phyloP scores from a whole-genome alignment of 2,888 invertebrate genomes.

The Sinohyriopsis cumingii region DNA sequence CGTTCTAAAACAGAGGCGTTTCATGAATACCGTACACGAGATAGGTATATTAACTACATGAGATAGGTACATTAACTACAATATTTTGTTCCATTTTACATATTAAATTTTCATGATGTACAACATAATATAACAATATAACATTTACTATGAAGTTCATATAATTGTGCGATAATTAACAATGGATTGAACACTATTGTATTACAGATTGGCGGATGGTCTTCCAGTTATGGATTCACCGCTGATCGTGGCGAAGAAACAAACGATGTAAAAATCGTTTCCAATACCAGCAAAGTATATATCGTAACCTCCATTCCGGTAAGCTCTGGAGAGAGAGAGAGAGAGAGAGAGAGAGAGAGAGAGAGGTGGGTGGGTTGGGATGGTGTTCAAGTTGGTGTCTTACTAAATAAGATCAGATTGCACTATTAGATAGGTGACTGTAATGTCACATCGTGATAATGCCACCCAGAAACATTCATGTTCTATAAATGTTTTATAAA shows the following conservation, averaged over 20 bases:
- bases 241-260: slow-evolving; percentile 19
- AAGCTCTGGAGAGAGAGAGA: slow-evolving; percentile 15
- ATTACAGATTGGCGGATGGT: slow-evolving; percentile 50
- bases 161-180: neutral
- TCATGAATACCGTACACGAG: too few relatives aligned
- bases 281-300: slow-evolving; percentile 24
- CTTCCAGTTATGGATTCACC: slow-evolving; percentile 22
- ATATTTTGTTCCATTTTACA: too few relatives aligned
- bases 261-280: slow-evolving; percentile 1
- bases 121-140: neutral
- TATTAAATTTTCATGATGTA: neutral
- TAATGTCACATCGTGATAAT: too few relatives aligned
- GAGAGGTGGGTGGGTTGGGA: too few relatives aligned
- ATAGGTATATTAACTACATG: too few relatives aligned
- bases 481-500: too few relatives aligned
- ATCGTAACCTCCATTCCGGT: slow-evolving; percentile 57
- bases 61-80: too few relatives aligned
- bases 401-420: too few relatives aligned
- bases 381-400: too few relatives aligned
- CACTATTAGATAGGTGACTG: too few relatives aligned
- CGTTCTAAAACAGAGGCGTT: too few relatives aligned
- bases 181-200: neutral
- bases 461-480: too few relatives aligned
- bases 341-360: slow-evolving; percentile 1
- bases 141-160: neutral